A percentile compares a stretch with the other conserved stretches of the same genome.
These are phyloP conservation scores for Lagocephalus sceleratus DNA, from an alignment of 2,797 vertebrate genomes.

Conservation along the genomic window DNA sequence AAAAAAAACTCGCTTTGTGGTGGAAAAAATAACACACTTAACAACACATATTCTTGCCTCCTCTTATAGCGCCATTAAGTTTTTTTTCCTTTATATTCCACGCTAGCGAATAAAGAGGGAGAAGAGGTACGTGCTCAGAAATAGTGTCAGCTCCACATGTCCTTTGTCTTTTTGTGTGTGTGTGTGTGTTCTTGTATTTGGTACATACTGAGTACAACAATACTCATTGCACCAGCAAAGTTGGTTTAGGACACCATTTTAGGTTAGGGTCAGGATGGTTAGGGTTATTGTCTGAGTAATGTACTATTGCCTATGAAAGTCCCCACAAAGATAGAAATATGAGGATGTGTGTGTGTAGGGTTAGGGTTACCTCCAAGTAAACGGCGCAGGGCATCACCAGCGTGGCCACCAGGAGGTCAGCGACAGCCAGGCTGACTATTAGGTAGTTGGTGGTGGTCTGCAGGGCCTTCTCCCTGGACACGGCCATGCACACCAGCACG, in stretches of 20 bases:
- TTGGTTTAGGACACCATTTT: too few species aligned
- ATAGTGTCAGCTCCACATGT: constrained; percentile 1
- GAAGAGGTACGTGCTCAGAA: neutral
- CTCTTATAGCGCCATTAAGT: neutral
- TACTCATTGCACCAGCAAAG: too few species aligned
- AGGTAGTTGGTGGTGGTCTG: constrained; percentile 99
- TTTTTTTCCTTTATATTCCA: constrained; percentile 3
- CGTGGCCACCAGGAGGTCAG: constrained; percentile 93
- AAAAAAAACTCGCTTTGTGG: too few species aligned
- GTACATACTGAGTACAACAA: too few species aligned
- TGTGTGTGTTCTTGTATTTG: constrained; percentile 4
- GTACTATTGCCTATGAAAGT: too few species aligned
- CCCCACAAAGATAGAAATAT: too few species aligned
- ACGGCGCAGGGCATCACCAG: constrained; percentile 98
- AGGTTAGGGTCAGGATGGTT: too few species aligned
- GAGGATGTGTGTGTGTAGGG: too few species aligned
- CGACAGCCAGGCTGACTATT: constrained; percentile 95
- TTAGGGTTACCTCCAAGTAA: constrained; percentile 84
- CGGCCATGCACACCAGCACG: constrained; percentile 96
- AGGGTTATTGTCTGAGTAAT: too few species aligned
- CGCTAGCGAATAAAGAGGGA: neutral
- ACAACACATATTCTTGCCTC: too few species aligned
- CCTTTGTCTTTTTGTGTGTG: neutral
- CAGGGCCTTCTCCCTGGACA: constrained; percentile 92
- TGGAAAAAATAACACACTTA: too few species aligned